Conservation (phyloP, 2,113 vertebrate species). For the Scolopax mira region DNA sequence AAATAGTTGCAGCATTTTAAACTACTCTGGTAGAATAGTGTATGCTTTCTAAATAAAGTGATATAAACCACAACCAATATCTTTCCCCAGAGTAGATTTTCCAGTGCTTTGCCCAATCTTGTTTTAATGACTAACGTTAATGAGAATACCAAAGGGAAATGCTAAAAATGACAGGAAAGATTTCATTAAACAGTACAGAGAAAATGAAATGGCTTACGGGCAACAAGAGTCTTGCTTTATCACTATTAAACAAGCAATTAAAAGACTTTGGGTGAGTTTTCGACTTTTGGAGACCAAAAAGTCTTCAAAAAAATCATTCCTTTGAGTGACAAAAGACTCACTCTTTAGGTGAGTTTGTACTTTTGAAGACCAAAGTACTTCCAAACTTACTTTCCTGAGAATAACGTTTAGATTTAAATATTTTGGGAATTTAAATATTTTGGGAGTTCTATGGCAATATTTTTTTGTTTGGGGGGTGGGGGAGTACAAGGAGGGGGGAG, state of each 20-base stretch:
- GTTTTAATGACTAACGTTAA: constrained; percentile 24
- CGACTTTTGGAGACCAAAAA: too few species aligned
- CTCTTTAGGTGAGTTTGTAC: not conserved
- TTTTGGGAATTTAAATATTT: not conserved
- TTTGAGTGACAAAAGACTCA: too few species aligned
- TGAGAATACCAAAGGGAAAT: not conserved
- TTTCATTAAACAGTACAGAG: not conserved
- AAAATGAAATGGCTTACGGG: not conserved
- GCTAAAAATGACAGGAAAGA: not conserved
- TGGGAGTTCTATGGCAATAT: not conserved
- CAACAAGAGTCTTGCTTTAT: not conserved
- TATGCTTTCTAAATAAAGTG: not conserved
- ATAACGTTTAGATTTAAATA: not conserved
- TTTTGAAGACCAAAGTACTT: not conserved
- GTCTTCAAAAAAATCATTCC: too few species aligned
- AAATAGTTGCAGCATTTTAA: not conserved
- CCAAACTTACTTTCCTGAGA: not conserved
- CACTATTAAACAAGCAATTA: not conserved
- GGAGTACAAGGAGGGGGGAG: too few species aligned
- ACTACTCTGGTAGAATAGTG: not conserved
- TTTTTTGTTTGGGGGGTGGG: too few species aligned
- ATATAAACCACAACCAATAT: not conserved
- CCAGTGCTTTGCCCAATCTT: not conserved
- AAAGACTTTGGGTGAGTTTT: not conserved
- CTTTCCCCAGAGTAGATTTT: not conserved